Percentiles rank a stretch among this genome's conserved stretches.
phyloP scores from a whole-genome alignment of 2,888 invertebrate species.

The Teleiodes luculella region DNA sequence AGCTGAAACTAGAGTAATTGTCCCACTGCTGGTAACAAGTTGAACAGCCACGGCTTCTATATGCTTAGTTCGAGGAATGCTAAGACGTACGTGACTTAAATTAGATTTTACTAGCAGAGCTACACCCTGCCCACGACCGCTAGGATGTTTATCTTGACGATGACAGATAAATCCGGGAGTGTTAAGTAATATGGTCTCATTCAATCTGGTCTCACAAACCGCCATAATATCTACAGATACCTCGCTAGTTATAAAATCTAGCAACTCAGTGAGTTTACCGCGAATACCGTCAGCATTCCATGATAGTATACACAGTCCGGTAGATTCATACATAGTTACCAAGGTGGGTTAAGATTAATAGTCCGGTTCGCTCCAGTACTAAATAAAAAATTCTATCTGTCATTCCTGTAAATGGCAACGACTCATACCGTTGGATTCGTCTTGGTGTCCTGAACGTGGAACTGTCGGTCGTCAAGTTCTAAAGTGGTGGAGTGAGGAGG shows the following conservation, averaged over 20 bases:
- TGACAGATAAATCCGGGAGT: background rate
- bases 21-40: background rate
- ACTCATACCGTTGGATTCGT: too few species aligned
- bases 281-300: background rate
- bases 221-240: constrained; percentile 12
- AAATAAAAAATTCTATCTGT: too few species aligned
- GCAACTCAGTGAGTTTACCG: background rate
- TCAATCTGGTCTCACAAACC: background rate
- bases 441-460: too few species aligned
- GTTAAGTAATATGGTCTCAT: background rate
- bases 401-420: too few species aligned
- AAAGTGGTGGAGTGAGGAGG: too few species aligned
- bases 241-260: background rate
- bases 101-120: background rate
- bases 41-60: background rate
- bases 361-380: too few species aligned
- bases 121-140: constrained; percentile 7
- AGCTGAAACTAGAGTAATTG: background rate
- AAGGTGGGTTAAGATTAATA: too few species aligned
- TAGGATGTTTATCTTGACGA: background rate
- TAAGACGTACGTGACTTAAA: background rate
- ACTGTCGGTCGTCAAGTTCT: too few species aligned
- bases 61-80: background rate
- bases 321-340: background rate
- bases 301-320: background rate